Evolutionary conservation across 2,113 vertebrate species (phyloP).

Genomic region (Epinephelus fuscoguttatus): DNA sequence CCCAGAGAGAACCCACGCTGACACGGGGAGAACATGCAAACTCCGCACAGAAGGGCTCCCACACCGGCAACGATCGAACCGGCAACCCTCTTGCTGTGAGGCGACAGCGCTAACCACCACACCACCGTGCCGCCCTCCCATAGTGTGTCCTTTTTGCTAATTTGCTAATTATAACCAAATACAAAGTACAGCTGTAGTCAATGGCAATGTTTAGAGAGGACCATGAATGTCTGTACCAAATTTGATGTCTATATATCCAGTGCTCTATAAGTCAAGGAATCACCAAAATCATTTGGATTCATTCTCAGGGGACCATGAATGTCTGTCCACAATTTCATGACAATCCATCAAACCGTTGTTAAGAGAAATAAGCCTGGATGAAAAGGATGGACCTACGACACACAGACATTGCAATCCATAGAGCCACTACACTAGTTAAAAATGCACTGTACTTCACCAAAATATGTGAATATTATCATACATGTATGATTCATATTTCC

Average conservation of each 20-base stretch:
- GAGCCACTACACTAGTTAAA: background rate
- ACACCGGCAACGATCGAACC: no score
- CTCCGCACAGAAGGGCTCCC: no score
- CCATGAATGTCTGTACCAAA: background rate
- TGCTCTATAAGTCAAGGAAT: background rate
- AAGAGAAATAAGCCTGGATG: no score
- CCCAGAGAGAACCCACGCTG: no score
- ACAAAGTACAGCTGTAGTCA: background rate
- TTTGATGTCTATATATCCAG: background rate
- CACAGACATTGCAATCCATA: background rate
- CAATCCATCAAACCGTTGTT: background rate
- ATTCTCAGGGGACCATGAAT: background rate
- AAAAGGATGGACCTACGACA: background rate
- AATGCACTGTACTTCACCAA: background rate
- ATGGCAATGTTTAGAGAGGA: background rate
- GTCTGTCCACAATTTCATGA: background rate
- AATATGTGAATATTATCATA: background rate
- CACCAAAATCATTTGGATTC: background rate
- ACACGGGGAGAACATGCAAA: no score
- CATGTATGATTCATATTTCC: background rate
- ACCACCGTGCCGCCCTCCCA: no score
- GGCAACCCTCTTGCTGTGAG: no score
- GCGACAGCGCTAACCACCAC: no score
- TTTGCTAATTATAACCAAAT: background rate
- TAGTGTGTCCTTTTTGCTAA: no score